Conservation (phyloP, 2,113 vertebrate species). For the Colaptes auratus region DNA sequence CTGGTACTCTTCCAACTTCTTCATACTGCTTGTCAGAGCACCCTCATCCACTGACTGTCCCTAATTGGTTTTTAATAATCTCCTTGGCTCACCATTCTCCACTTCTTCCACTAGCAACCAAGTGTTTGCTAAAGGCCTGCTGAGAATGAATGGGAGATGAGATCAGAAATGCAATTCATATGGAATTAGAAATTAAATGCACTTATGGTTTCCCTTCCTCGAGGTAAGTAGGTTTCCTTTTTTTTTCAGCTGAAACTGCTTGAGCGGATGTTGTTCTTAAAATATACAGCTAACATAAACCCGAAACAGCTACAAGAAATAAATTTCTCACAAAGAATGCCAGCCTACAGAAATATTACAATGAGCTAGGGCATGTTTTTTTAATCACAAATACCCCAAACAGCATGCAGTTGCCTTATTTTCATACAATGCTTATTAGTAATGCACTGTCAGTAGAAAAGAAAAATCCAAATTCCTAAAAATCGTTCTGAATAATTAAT, state of each 20-base stretch:
- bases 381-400: slow-evolving; percentile 51
- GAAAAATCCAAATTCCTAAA: slow-evolving; percentile 13
- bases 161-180: neutral
- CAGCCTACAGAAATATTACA: slow-evolving; percentile 47
- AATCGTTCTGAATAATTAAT: slow-evolving; percentile 60
- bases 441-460: slow-evolving; percentile 32
- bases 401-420: slow-evolving; percentile 40
- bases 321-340: slow-evolving; percentile 50
- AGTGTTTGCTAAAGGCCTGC: neutral
- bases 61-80: neutral
- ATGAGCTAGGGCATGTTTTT: slow-evolving; percentile 47
- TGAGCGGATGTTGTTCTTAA: slow-evolving; percentile 50
- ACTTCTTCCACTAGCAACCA: neutral
- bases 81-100: neutral
- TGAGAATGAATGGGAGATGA: neutral
- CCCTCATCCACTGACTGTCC: neutral
- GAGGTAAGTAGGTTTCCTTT: slow-evolving; percentile 54
- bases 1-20: neutral
- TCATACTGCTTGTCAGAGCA: neutral
- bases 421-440: slow-evolving; percentile 46
- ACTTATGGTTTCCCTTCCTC: slow-evolving; percentile 48
- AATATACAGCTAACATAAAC: slow-evolving; percentile 55
- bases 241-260: slow-evolving; percentile 65
- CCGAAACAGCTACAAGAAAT: slow-evolving; percentile 52
- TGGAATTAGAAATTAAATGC: slow-evolving; percentile 61